These are phyloP conservation scores for Lepidurus packardi DNA, from an alignment of 1,140 invertebrate genomes.

Conservation along the genomic window DNA sequence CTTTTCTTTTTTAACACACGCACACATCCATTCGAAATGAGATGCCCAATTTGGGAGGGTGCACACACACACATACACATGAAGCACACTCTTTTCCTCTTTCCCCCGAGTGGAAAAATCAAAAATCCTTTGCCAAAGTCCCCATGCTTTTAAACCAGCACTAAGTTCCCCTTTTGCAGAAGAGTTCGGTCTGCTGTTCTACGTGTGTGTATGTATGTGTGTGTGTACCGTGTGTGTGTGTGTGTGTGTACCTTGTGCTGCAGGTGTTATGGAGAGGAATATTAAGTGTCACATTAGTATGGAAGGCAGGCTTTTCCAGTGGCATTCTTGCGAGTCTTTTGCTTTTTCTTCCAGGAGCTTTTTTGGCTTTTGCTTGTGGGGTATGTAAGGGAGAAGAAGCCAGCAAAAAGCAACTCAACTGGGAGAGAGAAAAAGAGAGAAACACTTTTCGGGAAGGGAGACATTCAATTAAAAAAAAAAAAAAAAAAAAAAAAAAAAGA, in stretches of 20 bases:
- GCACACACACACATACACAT: neutral
- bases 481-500: neutral
- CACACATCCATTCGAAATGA: neutral
- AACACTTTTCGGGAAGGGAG: neutral
- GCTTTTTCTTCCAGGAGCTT: neutral
- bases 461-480: neutral
- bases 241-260: neutral
- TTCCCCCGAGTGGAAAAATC: too few species aligned
- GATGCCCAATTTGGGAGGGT: neutral
- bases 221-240: neutral
- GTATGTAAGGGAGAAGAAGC: neutral
- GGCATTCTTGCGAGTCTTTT: neutral
- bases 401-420: neutral
- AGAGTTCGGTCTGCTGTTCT: neutral
- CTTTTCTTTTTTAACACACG: neutral
- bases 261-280: slow-evolving; percentile 18
- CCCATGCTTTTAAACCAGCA: too few species aligned
- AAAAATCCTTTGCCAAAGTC: too few species aligned
- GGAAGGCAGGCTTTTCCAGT: slow-evolving; percentile 17
- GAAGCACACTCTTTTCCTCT: too few species aligned
- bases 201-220: neutral
- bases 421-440: neutral
- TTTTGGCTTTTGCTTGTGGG: neutral
- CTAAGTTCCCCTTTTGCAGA: too few species aligned
- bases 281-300: slow-evolving; percentile 22